phyloP scores from a whole-genome alignment of 2,113 vertebrate genomes.

The Alosa alosa region DNA sequence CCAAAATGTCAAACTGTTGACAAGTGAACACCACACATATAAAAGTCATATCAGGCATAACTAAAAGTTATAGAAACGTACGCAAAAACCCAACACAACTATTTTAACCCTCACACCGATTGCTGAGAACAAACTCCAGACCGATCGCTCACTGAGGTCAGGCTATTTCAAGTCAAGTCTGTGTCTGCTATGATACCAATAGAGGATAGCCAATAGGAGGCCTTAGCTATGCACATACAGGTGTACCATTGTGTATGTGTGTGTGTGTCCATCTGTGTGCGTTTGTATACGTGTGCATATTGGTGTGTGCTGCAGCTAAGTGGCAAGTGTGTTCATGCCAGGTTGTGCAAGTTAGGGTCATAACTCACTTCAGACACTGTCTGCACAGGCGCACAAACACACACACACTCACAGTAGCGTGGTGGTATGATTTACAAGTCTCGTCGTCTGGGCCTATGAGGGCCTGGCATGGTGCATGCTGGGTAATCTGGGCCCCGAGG shows the following conservation, averaged over 20 bases:
- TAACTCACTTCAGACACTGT: background rate
- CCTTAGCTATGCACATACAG: background rate
- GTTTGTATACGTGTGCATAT: background rate
- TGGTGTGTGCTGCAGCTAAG: background rate
- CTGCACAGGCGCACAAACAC: background rate
- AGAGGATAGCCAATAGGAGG: background rate
- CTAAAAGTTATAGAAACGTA: background rate
- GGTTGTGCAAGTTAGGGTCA: background rate
- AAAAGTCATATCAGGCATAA: background rate
- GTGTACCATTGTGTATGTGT: background rate
- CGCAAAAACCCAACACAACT: background rate
- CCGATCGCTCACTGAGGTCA: background rate
- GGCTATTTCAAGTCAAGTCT: background rate
- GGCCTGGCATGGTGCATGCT: conserved; percentile 37
- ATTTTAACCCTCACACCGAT: background rate
- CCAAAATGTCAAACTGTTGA: background rate
- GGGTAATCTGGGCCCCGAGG: conserved; percentile 22
- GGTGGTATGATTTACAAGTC: background rate
- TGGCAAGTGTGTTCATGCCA: background rate
- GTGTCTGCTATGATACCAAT: background rate
- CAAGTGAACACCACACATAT: background rate
- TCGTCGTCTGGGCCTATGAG: background rate
- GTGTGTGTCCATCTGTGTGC: background rate
- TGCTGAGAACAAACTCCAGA: background rate
- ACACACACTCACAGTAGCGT: background rate